Percentiles rank a stretch among this genome's conserved stretches.
Evolutionary conservation across 2,113 vertebrate species (phyloP).

Genomic region (Onychorhynchus coronatus): DNA sequence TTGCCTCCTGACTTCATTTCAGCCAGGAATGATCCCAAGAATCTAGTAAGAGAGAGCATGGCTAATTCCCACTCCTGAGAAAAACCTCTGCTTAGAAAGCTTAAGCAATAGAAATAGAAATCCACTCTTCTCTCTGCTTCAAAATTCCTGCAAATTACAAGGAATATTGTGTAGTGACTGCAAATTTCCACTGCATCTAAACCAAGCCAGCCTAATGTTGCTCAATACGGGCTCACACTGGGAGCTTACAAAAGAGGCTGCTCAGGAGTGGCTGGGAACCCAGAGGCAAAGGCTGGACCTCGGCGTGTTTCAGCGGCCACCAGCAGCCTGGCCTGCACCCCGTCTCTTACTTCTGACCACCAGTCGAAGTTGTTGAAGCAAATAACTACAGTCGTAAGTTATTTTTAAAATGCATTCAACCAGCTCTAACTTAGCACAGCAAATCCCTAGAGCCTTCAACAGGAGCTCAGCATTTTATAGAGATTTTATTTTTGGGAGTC

Average conservation of each 20-base stretch:
- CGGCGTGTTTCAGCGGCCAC: background rate
- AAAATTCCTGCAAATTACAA: background rate
- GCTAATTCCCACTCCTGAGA: background rate
- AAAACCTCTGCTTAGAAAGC: background rate
- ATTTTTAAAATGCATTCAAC: conserved; percentile 24
- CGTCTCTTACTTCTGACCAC: background rate
- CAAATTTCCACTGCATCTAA: background rate
- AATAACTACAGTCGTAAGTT: background rate
- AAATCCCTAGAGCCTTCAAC: background rate
- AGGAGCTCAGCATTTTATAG: background rate
- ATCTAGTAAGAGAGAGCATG: background rate
- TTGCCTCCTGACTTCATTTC: background rate
- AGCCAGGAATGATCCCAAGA: background rate
- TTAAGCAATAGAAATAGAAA: background rate
- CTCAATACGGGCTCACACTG: background rate
- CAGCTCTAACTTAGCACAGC: background rate
- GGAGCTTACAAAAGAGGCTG: background rate
- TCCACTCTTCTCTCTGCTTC: background rate
- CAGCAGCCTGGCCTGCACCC: background rate
- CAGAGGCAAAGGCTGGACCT: background rate
- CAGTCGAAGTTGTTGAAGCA: background rate
- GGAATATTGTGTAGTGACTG: background rate
- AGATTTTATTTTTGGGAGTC: conserved; percentile 52
- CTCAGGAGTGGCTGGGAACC: background rate
- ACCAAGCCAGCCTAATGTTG: background rate